Evolutionary conservation across 1,140 invertebrate species (phyloP).

Genomic region (Heliothis subflexa): DNA sequence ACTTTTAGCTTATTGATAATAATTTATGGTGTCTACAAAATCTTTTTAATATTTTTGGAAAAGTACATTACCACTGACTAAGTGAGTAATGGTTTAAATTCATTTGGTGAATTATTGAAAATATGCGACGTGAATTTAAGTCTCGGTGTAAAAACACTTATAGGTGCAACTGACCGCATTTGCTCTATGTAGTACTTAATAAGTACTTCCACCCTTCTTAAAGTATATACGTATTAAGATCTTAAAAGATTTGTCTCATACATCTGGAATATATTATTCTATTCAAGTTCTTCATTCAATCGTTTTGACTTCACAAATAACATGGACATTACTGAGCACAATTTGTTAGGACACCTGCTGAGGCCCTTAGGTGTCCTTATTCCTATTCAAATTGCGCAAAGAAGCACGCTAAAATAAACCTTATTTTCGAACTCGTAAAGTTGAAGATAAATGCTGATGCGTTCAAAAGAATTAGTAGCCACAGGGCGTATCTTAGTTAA

Average conservation of each 20-base stretch:
- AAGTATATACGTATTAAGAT: neutral
- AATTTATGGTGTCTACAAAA: neutral
- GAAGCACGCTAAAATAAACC: constrained; percentile 36
- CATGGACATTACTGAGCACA: constrained; percentile 69
- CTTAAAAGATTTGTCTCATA: constrained; percentile 44
- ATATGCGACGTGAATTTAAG: no score
- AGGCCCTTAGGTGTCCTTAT: constrained; percentile 74
- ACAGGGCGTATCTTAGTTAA: constrained; percentile 84
- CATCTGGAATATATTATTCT: constrained; percentile 31
- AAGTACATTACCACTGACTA: no score
- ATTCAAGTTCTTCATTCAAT: constrained; percentile 48
- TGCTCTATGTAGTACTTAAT: neutral
- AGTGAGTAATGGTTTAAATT: no score
- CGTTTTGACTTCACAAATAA: constrained; percentile 65
- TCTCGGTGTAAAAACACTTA: neutral
- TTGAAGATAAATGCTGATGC: constrained; percentile 33
- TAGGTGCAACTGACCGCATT: neutral
- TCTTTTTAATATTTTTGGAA: neutral
- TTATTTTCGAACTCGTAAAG: constrained; percentile 51
- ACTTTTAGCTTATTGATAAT: neutral
- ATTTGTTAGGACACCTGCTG: constrained; percentile 76
- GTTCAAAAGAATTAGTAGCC: constrained; percentile 68
- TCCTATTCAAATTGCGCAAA: constrained; percentile 57
- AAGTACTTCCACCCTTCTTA: neutral
- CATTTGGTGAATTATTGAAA: neutral